phyloP scores from a whole-genome alignment of 2,113 vertebrate genomes.

The Semicossyphus pulcher region DNA sequence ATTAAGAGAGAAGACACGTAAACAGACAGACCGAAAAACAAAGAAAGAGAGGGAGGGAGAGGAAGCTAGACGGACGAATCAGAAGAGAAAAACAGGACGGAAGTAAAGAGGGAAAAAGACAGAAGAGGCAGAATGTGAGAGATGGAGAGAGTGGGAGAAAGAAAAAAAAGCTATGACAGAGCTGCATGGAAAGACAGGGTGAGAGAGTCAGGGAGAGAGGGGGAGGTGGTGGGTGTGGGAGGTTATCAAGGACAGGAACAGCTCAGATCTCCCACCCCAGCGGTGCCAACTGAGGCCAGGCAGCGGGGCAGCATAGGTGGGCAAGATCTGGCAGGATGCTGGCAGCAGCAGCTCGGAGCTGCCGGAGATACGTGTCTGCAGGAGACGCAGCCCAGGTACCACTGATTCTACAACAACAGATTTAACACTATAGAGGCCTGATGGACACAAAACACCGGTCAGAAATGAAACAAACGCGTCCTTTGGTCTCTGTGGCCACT shows the following conservation, averaged over 20 bases:
- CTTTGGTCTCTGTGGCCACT: too few species aligned
- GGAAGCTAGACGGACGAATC: constrained; percentile 15
- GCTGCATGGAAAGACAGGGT: constrained; percentile 4
- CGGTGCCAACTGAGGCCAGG: constrained; percentile 57
- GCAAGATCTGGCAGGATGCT: constrained; percentile 53
- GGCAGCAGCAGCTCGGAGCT: constrained; percentile 32
- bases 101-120: not conserved
- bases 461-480: constrained; percentile 36
- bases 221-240: constrained; percentile 61
- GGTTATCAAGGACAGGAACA: constrained; percentile 58
- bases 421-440: constrained; percentile 21
- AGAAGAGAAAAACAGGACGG: constrained; percentile 6
- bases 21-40: constrained; percentile 35
- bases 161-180: constrained; percentile 22
- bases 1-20: constrained; percentile 48
- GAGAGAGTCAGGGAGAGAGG: constrained; percentile 21
- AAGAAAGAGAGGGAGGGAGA: not conserved
- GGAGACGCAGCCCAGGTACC: constrained; percentile 41
- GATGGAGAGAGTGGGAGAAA: constrained; percentile 28
- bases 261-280: constrained; percentile 68
- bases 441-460: not conserved
- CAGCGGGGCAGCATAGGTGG: constrained; percentile 59
- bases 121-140: constrained; percentile 7
- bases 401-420: constrained; percentile 29
- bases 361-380: constrained; percentile 29